phyloP scores from a whole-genome alignment of 1,140 invertebrate species.

The Coelopa frigida region DNA sequence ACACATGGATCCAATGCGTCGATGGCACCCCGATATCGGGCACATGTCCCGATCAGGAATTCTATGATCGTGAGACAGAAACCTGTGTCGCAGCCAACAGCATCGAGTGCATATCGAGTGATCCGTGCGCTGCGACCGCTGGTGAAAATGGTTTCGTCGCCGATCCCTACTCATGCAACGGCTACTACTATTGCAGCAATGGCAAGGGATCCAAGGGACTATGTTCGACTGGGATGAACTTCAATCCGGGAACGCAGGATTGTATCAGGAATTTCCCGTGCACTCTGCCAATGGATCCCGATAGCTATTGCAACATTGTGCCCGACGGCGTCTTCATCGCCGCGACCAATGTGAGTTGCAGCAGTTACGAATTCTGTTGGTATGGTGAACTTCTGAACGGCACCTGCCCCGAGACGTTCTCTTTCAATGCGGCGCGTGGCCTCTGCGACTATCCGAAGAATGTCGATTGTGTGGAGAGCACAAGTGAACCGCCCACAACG shows the following conservation, averaged over 20 bases:
- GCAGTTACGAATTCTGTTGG: slow-evolving; percentile 33
- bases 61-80: slow-evolving; percentile 26
- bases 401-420: slow-evolving; percentile 28
- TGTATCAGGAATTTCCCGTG: slow-evolving; percentile 31
- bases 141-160: slow-evolving; percentile 22
- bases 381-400: slow-evolving; percentile 18
- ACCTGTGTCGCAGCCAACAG: slow-evolving; percentile 18
- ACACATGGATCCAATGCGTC: slow-evolving; percentile 28
- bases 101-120: slow-evolving; percentile 29
- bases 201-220: slow-evolving; percentile 21
- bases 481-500: slow-evolving; percentile 8
- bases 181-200: slow-evolving; percentile 32
- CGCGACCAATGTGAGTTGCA: slow-evolving; percentile 21
- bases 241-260: slow-evolving; percentile 22
- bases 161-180: slow-evolving; percentile 36
- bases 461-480: slow-evolving; percentile 18
- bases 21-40: slow-evolving; percentile 21
- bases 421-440: slow-evolving; percentile 21
- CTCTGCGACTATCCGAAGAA: slow-evolving; percentile 29
- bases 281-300: slow-evolving; percentile 19
- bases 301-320: slow-evolving; percentile 34
- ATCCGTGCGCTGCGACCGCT: slow-evolving; percentile 23
- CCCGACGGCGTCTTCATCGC: slow-evolving; percentile 35
- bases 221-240: slow-evolving; percentile 29
- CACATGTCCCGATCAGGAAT: slow-evolving; percentile 20